Base-by-base conservation (phyloP, 2,888 invertebrate genomes). In the Geophilus truncorum region DNA sequence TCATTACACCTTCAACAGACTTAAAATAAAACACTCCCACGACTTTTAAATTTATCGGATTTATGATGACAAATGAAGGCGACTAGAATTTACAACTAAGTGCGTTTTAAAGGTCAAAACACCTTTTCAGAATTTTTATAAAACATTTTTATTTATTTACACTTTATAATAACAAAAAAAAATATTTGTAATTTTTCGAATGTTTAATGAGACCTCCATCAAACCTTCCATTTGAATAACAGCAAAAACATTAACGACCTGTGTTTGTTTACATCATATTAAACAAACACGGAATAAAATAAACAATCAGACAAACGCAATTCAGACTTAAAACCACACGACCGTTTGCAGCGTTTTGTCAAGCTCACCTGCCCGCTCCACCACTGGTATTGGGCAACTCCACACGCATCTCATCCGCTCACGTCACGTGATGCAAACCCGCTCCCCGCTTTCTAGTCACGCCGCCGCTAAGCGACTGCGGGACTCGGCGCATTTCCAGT, bases 371-470 rank as follows among this genome's bases (percentile, higher is more conserved):
- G 70, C 70, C 28, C 15, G 25, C 70, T 25, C 25, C 70, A 70
- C 70, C 70, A 25, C 70, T 70, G 25, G 28, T n/a, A 70, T 70
- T 70, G 70, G 70, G 70, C 70, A 70, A 70, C 70, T 70, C 70
- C 70, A 70, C 70, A 28, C 70, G 70, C 70, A 70, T 70, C 70
- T 70, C 70, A 70, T 70, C 70, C 70, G 25, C 18, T 51, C 18
- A 1, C 28, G 15, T 70, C 70, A 70, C 70, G 70, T 70, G 70
- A 70, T 12, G 4, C 70, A 25, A 70, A 70, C 25, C n/a, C 70
- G 45, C 12, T 45, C 6, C 45, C 18, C 45, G 25, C 70, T 70
- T 70, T 70, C 70, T 10, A 70, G 70, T 70, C 70, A 70, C 70
- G 70, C 70, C 70, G 70, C 70, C 70, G 70, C 70, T 23, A 51